phyloP scores from a whole-genome alignment of 2,797 vertebrate genomes.

The Melanotaenia nigrans region DNA sequence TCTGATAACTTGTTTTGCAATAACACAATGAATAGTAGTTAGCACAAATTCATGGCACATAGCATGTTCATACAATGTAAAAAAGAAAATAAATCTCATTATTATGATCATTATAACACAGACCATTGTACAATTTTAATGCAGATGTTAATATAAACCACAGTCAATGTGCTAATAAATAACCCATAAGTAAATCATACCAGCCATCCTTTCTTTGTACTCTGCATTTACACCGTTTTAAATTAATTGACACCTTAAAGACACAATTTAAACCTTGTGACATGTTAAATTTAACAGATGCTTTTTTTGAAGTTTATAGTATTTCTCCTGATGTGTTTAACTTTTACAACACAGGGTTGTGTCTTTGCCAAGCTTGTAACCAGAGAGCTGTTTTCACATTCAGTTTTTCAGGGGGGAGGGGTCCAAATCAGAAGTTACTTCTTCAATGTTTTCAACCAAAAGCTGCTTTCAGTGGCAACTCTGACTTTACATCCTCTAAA shows the following conservation, averaged over 20 bases:
- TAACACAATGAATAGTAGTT: neutral
- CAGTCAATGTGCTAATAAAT: neutral
- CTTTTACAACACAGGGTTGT: neutral
- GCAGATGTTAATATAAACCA: neutral
- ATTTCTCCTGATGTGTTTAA: neutral
- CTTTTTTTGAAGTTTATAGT: neutral
- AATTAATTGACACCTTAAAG: neutral
- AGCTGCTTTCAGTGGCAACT: neutral
- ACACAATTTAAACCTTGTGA: neutral
- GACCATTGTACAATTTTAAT: neutral
- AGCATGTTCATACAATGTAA: neutral
- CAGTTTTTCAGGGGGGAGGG: neutral
- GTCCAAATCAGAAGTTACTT: no score
- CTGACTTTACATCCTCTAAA: neutral
- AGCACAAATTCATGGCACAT: neutral
- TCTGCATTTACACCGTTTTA: neutral
- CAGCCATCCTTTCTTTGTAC: neutral
- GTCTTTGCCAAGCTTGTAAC: neutral
- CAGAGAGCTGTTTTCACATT: neutral
- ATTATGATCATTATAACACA: neutral
- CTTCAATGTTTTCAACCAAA: neutral
- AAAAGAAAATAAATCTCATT: neutral
- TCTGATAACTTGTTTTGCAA: slow-evolving; percentile 6
- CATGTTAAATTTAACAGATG: neutral
- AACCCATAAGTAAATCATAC: neutral